Percentiles rank a stretch among this genome's conserved stretches.
Conservation (phyloP, 2,888 invertebrate species). For the Xylota segnis region DNA sequence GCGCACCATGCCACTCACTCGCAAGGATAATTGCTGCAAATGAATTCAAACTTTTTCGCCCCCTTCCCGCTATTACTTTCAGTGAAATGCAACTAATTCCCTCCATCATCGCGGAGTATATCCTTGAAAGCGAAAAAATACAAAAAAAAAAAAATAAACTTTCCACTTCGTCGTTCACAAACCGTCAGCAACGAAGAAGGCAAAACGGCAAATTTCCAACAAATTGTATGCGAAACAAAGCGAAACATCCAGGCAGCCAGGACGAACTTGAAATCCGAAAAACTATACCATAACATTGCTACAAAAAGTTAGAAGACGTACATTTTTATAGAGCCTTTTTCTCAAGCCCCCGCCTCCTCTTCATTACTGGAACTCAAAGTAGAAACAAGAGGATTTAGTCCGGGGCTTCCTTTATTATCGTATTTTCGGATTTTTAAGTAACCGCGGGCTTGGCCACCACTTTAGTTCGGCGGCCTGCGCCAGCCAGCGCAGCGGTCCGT, state of each 20-base stretch:
- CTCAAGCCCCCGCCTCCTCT: background rate
- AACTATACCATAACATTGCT: constrained; percentile 37
- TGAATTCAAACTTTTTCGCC: constrained; percentile 69
- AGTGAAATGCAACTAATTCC: constrained; percentile 75
- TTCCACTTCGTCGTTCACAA: constrained; percentile 68
- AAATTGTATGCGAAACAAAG: constrained; percentile 70
- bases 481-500: background rate
- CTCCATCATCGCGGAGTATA: constrained; percentile 38
- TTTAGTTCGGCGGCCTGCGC: constrained; percentile 34
- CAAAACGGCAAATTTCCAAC: constrained; percentile 65
- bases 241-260: constrained; percentile 27
- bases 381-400: constrained; percentile 62
- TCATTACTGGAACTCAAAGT: constrained; percentile 30
- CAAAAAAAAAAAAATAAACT: constrained; percentile 26
- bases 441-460: constrained; percentile 49
- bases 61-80: constrained; percentile 41
- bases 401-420: constrained; percentile 55
- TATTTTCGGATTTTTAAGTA: constrained; percentile 70
- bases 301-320: constrained; percentile 47
- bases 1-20: constrained; percentile 5
- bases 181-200: constrained; percentile 42
- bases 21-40: constrained; percentile 72
- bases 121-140: constrained; percentile 36
- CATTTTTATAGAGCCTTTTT: constrained; percentile 1
- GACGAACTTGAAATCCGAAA: constrained; percentile 13